Evolutionary conservation across 2,797 vertebrate genomes (phyloP).

Genomic region (Otolemur crassicaudatus): DNA sequence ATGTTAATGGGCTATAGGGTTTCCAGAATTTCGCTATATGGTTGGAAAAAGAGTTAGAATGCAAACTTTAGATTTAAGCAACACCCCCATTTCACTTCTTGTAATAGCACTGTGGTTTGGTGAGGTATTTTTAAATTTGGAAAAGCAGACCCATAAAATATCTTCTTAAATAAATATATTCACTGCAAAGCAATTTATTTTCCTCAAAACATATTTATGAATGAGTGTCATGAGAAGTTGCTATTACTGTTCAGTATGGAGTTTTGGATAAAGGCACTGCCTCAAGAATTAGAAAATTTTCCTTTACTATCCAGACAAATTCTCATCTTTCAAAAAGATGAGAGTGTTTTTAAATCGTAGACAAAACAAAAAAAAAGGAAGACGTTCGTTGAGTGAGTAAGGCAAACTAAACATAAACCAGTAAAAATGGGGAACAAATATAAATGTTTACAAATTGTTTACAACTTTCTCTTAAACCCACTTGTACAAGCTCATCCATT

Average conservation of each 20-base stretch:
- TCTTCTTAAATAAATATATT: constrained; percentile 48
- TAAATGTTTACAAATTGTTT: constrained; percentile 15
- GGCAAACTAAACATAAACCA: constrained; percentile 2
- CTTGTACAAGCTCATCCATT: not conserved
- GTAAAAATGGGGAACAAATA: not conserved
- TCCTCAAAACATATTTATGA: constrained; percentile 5
- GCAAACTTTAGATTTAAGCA: constrained; percentile 71
- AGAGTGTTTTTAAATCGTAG: not conserved
- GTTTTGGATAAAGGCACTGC: not conserved
- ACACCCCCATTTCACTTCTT: constrained; percentile 35
- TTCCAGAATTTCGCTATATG: constrained; percentile 65
- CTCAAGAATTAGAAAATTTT: not conserved
- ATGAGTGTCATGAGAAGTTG: not conserved
- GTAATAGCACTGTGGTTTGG: constrained; percentile 62
- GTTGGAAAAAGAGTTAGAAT: constrained; percentile 57
- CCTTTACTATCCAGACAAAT: not conserved
- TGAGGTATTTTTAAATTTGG: constrained; percentile 62
- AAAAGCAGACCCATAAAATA: constrained; percentile 39
- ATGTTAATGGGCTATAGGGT: constrained; percentile 66
- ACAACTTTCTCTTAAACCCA: constrained; percentile 17
- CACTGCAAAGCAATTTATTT: constrained; percentile 67
- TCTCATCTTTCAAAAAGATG: not conserved
- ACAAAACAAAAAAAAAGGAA: not conserved
- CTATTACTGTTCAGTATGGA: not conserved
- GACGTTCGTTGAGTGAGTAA: not conserved